Conservation (phyloP, 2,797 vertebrate genomes). For the Microcaecilia unicolor region DNA sequence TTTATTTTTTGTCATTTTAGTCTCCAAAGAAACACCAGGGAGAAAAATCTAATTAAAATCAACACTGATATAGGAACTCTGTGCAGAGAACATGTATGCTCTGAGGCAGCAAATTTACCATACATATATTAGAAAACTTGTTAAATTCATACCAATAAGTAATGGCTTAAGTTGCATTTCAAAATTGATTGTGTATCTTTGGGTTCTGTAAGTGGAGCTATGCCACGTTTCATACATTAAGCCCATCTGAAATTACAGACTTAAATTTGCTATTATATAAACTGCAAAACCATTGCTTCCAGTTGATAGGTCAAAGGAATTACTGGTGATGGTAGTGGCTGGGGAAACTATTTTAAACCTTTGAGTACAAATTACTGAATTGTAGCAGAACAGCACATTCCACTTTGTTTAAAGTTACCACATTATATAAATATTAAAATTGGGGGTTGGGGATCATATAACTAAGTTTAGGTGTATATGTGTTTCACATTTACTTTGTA, state of each 20-base stretch:
- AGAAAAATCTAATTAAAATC: too few species aligned
- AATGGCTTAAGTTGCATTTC: conserved; percentile 93
- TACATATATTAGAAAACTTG: conserved; percentile 91
- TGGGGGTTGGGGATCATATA: conserved; percentile 32
- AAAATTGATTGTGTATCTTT: conserved; percentile 95
- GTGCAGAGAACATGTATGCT: conserved; percentile 82
- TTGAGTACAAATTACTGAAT: conserved; percentile 41
- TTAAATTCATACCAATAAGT: conserved; percentile 77
- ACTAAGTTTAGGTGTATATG: conserved; percentile 40
- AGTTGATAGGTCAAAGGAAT: conserved; percentile 35
- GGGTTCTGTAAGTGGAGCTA: conserved; percentile 83
- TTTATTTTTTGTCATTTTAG: conserved; percentile 47
- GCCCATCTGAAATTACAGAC: conserved; percentile 61
- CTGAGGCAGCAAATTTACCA: conserved; percentile 75
- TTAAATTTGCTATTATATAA: conserved; percentile 58
- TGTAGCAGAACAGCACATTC: conserved; percentile 53
- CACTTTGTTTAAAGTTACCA: conserved; percentile 50
- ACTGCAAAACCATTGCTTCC: conserved; percentile 58
- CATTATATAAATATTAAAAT: conserved; percentile 45
- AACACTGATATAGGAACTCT: conserved; percentile 76
- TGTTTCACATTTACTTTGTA: conserved; percentile 60
- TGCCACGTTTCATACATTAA: conserved; percentile 62
- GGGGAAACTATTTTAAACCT: conserved; percentile 29
- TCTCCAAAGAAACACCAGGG: conserved; percentile 75
- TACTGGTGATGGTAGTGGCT: neutral